These are phyloP conservation scores for Hylyphantes graminicola DNA, from an alignment of 1,140 invertebrate genomes.

Conservation along the genomic window DNA sequence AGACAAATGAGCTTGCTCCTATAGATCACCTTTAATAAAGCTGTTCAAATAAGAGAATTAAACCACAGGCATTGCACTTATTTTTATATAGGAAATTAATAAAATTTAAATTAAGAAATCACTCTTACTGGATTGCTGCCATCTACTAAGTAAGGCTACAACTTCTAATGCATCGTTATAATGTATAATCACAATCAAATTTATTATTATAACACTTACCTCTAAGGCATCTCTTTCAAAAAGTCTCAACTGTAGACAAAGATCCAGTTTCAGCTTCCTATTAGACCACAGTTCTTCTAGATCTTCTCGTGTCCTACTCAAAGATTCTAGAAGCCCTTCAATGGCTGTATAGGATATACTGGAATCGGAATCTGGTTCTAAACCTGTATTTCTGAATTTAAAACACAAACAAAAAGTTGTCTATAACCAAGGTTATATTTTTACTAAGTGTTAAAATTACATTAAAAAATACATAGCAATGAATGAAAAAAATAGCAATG, in stretches of 20 bases:
- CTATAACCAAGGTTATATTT: neutral
- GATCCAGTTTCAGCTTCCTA: constrained; percentile 86
- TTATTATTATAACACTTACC: constrained; percentile 71
- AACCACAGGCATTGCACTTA: no score
- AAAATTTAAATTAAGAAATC: no score
- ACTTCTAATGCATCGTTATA: no score
- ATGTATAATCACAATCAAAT: constrained; percentile 19
- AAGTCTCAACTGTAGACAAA: constrained; percentile 88
- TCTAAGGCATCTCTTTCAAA: constrained; percentile 97
- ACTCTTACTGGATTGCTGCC: no score
- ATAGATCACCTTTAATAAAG: no score
- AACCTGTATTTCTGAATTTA: constrained; percentile 66
- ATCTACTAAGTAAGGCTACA: no score
- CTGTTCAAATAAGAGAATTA: no score
- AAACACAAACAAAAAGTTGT: neutral
- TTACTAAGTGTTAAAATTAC: neutral
- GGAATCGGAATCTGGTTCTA: constrained; percentile 70
- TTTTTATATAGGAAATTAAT: no score
- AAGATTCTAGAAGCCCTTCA: constrained; percentile 86
- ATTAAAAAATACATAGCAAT: neutral
- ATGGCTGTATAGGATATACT: constrained; percentile 76
- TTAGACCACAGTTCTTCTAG: constrained; percentile 92
- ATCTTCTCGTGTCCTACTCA: constrained; percentile 87
- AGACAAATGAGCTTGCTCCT: no score
- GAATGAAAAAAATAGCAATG: neutral